phyloP scores from a whole-genome alignment of 1,140 invertebrate genomes.

The Piezodorus guildinii region DNA sequence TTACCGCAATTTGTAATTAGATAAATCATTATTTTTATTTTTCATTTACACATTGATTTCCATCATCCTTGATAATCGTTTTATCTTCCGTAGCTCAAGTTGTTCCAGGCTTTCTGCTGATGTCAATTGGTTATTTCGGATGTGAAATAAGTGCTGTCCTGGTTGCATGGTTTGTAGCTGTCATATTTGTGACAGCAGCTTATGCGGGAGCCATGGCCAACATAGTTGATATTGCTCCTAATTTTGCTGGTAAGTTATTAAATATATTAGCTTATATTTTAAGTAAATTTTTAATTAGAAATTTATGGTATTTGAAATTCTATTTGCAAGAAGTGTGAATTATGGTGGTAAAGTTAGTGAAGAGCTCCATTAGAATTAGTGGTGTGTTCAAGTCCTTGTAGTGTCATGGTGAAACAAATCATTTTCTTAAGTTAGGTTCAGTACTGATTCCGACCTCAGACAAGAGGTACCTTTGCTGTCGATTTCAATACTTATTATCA shows the following conservation, averaged over 20 bases:
- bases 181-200: constrained; percentile 56
- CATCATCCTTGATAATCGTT: neutral
- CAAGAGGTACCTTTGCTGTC: too few species aligned
- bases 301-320: too few species aligned
- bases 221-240: constrained; percentile 59
- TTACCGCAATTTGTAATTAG: constrained; percentile 45
- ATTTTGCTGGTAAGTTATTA: constrained; percentile 44
- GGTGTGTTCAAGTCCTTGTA: too few species aligned
- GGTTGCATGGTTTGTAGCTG: constrained; percentile 53
- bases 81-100: constrained; percentile 43
- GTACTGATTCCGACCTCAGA: too few species aligned
- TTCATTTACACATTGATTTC: neutral
- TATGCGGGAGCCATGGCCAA: constrained; percentile 67
- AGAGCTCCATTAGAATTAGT: too few species aligned
- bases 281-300: too few species aligned
- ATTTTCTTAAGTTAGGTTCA: too few species aligned
- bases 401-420: too few species aligned
- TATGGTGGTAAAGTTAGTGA: too few species aligned
- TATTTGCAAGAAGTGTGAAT: too few species aligned
- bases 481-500: too few species aligned
- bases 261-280: neutral
- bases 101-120: constrained; percentile 50
- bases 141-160: constrained; percentile 46
- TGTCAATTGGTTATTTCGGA: constrained; percentile 52
- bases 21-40: neutral